Percentiles rank a stretch among this genome's conserved stretches.
Evolutionary conservation across 2,888 invertebrate genomes (phyloP).

Genomic region (Mellilla xanthometata): DNA sequence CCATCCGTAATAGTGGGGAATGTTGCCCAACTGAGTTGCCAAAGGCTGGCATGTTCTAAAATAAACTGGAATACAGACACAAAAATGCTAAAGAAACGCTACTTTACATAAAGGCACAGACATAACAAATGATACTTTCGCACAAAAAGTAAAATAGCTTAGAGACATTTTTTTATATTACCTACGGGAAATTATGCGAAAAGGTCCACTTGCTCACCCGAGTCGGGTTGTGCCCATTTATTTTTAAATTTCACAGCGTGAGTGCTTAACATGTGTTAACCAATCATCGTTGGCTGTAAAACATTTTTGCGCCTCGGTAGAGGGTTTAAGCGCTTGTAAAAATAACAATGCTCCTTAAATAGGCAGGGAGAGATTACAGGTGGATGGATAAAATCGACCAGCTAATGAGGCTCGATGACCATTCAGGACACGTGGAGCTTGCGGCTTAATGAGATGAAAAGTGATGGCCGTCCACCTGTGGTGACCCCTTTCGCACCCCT

Average conservation of each 20-base stretch:
- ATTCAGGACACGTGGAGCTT: slow-evolving; percentile 62
- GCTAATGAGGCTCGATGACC: slow-evolving; percentile 61
- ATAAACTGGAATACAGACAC: not conserved
- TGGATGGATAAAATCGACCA: slow-evolving; percentile 40
- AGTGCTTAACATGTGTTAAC: slow-evolving; percentile 15
- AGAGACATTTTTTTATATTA: not conserved
- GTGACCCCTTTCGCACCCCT: slow-evolving; percentile 71
- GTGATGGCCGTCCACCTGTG: slow-evolving; percentile 71
- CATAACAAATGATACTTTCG: too few relatives aligned
- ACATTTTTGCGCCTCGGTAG: slow-evolving; percentile 4
- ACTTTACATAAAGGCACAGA: not conserved
- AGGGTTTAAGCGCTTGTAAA: slow-evolving; percentile 15
- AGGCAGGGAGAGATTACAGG: slow-evolving; percentile 33
- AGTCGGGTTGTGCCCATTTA: not conserved
- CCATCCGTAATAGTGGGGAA: not conserved
- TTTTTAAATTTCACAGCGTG: slow-evolving; percentile 1
- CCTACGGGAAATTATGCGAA: not conserved
- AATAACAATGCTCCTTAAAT: slow-evolving; percentile 25
- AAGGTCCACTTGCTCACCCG: not conserved
- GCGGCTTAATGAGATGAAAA: slow-evolving; percentile 73
- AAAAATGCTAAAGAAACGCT: not conserved
- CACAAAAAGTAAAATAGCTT: not conserved
- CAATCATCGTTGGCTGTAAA: slow-evolving; percentile 1
- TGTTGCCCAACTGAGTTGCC: slow-evolving; percentile 1
- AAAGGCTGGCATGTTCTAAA: not conserved